Conservation (phyloP, 2,888 invertebrate genomes). For the Hanleya hanleyi region DNA sequence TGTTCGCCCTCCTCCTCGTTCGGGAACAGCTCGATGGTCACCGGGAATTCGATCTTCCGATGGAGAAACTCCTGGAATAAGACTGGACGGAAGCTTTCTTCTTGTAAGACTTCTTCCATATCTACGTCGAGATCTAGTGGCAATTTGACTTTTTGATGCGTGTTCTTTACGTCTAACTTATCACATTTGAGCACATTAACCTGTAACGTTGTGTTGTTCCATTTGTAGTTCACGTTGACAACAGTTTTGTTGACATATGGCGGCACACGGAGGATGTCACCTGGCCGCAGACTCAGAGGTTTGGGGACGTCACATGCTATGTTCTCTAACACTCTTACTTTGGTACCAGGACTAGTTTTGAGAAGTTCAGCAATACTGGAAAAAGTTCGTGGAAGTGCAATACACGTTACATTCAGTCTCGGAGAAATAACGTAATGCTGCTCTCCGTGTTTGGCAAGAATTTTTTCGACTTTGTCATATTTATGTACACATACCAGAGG, state of each 20-base stretch:
- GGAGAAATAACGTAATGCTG: not conserved
- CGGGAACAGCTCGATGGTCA: not conserved
- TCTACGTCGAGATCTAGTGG: not conserved
- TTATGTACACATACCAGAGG: not conserved
- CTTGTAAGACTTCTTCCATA: not conserved
- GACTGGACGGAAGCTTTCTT: not conserved
- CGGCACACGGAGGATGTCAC: not conserved
- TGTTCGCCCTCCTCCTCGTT: not conserved
- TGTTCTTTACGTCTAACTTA: not conserved
- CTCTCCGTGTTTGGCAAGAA: not conserved
- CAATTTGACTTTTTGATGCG: not conserved
- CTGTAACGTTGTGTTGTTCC: not conserved
- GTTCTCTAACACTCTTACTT: not conserved
- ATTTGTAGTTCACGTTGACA: not conserved
- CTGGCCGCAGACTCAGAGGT: not conserved
- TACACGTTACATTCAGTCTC: not conserved
- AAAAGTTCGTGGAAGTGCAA: not conserved
- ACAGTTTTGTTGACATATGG: not conserved
- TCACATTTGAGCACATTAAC: not conserved
- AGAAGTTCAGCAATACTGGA: not conserved
- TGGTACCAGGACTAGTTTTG: not conserved
- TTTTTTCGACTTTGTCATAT: constrained; percentile 6
- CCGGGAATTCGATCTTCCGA: not conserved
- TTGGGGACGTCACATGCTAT: not conserved
- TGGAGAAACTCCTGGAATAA: not conserved